A percentile compares a stretch with the other conserved stretches of the same genome.
phyloP scores from a whole-genome alignment of 2,888 invertebrate species.

The Fissipunctia ypsillon region DNA sequence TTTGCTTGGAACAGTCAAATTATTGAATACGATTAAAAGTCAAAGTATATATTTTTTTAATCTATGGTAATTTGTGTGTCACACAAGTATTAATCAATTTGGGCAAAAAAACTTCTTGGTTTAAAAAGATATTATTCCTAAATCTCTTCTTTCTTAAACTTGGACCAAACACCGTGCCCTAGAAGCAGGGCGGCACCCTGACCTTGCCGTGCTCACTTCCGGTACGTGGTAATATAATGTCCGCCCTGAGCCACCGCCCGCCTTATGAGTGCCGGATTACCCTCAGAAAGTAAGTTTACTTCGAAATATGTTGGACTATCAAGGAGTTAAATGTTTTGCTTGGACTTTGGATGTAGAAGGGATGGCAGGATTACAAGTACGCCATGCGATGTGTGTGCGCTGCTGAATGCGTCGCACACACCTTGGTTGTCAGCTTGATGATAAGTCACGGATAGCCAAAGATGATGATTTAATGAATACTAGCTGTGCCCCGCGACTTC shows the following conservation, averaged over 20 bases:
- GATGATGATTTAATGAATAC: no score
- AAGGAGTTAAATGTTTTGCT: constrained; percentile 18
- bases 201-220: constrained; percentile 61
- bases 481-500: no score
- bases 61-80: background rate
- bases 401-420: no score
- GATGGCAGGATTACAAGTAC: background rate
- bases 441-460: no score
- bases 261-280: constrained; percentile 31
- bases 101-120: background rate
- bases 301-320: background rate
- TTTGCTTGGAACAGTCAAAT: background rate
- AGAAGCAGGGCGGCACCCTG: constrained; percentile 47
- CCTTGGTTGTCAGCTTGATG: no score
- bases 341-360: background rate
- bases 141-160: background rate
- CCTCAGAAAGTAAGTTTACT: constrained; percentile 10
- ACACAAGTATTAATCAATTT: background rate
- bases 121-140: background rate
- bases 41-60: no score
- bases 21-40: background rate
- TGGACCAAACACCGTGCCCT: constrained; percentile 4
- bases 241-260: constrained; percentile 39
- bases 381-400: no score
- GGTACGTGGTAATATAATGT: constrained; percentile 56